Percentiles rank a stretch among this genome's conserved stretches.
These are phyloP conservation scores for Trissoscelio sp. DNA, from an alignment of 2,888 invertebrate genomes.

Conservation along the genomic window DNA sequence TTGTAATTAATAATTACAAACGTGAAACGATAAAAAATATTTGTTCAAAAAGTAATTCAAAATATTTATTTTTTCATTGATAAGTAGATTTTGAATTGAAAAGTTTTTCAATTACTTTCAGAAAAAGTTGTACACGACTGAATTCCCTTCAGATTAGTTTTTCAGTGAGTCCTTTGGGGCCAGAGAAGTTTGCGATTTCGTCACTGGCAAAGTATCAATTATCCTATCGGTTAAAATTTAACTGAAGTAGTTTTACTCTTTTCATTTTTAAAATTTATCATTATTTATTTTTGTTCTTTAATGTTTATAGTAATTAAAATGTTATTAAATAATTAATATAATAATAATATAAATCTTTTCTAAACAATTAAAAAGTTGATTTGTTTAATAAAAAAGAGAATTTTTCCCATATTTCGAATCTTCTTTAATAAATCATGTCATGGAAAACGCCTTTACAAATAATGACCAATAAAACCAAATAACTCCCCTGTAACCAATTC, in stretches of 20 bases:
- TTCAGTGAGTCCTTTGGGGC: not conserved
- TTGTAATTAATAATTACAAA: no score
- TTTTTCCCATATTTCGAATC: not conserved
- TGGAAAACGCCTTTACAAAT: not conserved
- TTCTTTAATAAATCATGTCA: not conserved
- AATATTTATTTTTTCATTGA: no score
- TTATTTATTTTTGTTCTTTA: no score
- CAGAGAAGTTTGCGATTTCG: not conserved
- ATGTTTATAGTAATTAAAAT: no score
- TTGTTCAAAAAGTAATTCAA: no score
- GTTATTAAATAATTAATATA: no score
- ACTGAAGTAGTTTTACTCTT: no score
- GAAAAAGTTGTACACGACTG: not conserved
- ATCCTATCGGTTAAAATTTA: no score
- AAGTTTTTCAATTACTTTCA: not conserved
- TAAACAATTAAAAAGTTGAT: not conserved
- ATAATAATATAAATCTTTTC: no score
- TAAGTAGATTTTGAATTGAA: not conserved
- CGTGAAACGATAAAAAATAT: no score
- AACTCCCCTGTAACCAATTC: slow-evolving; percentile 5
- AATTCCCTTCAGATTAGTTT: not conserved
- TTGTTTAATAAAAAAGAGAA: not conserved
- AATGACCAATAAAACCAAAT: not conserved
- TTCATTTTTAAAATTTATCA: no score
- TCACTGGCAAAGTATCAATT: slow-evolving; percentile 7